Percentiles rank a stretch among this genome's conserved stretches.
These are phyloP conservation scores for Alectura lathami DNA, from an alignment of 2,113 vertebrate species.

Conservation along the genomic window DNA sequence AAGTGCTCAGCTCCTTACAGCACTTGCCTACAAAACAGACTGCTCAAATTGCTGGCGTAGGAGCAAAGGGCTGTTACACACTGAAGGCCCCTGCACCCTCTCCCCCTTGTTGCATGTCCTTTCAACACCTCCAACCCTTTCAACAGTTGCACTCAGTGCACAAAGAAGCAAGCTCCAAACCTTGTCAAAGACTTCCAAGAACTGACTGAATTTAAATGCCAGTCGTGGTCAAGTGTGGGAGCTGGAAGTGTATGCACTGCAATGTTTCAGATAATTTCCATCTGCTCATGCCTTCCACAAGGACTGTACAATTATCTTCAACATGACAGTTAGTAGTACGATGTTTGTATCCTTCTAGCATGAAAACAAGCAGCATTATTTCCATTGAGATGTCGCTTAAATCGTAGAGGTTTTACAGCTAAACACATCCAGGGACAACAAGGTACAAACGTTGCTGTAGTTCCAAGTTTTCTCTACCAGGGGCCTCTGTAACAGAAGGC, in stretches of 20 bases:
- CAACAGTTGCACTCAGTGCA: not conserved
- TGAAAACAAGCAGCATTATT: not conserved
- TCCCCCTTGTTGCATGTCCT: rapidly evolving
- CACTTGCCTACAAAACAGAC: not conserved
- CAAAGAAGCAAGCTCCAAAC: not conserved
- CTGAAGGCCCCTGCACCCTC: not conserved
- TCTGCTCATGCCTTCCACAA: not conserved
- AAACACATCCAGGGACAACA: not conserved
- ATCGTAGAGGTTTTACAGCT: not conserved
- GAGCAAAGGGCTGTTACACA: not conserved
- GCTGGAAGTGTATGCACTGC: not conserved
- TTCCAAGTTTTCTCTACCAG: not conserved
- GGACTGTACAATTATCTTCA: not conserved
- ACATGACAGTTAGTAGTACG: not conserved
- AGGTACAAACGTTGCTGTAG: not conserved
- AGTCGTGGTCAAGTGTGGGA: not conserved
- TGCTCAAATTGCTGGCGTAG: rapidly evolving
- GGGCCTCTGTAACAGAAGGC: not conserved
- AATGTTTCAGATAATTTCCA: not conserved
- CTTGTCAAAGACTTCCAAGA: not conserved
- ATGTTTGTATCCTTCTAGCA: not conserved
- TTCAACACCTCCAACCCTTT: not conserved
- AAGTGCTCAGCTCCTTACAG: not conserved
- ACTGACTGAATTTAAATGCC: not conserved
- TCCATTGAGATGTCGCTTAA: not conserved